Conservation (phyloP, 2,113 vertebrate genomes). For the Pedetes capensis region DNA sequence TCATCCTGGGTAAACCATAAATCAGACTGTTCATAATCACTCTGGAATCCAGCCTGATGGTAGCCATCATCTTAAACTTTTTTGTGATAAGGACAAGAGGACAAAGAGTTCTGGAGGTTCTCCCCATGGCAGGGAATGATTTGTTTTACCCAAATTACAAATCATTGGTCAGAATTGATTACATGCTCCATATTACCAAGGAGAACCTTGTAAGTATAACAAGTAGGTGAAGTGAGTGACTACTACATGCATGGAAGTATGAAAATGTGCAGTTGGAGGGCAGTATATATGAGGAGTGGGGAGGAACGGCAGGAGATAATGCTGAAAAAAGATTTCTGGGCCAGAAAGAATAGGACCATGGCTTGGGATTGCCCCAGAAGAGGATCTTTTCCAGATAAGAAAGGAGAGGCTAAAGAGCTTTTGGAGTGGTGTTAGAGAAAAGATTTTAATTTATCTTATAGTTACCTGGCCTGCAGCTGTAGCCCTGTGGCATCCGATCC, state of each 20-base stretch:
- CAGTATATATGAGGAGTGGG: neutral
- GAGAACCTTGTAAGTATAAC: neutral
- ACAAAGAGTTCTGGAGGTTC: neutral
- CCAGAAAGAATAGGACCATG: neutral
- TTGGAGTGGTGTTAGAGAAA: neutral
- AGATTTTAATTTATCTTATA: neutral
- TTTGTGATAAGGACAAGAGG: neutral
- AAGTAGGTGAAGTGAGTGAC: neutral
- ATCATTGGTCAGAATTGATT: slow-evolving; percentile 8
- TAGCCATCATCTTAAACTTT: neutral
- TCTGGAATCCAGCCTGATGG: neutral
- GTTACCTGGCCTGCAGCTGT: too few species aligned
- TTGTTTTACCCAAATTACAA: neutral
- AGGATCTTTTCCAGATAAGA: neutral
- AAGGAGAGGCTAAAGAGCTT: neutral
- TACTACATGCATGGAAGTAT: neutral
- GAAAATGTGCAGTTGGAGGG: neutral
- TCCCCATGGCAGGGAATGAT: neutral
- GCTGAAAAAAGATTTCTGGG: neutral
- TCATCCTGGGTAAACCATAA: neutral
- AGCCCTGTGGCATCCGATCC: too few species aligned
- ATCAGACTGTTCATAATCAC: neutral
- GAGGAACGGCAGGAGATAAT: neutral
- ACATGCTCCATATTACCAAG: neutral
- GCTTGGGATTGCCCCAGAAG: neutral